Base-by-base conservation (phyloP, 2,888 invertebrate genomes). In the Hyles lineata region DNA sequence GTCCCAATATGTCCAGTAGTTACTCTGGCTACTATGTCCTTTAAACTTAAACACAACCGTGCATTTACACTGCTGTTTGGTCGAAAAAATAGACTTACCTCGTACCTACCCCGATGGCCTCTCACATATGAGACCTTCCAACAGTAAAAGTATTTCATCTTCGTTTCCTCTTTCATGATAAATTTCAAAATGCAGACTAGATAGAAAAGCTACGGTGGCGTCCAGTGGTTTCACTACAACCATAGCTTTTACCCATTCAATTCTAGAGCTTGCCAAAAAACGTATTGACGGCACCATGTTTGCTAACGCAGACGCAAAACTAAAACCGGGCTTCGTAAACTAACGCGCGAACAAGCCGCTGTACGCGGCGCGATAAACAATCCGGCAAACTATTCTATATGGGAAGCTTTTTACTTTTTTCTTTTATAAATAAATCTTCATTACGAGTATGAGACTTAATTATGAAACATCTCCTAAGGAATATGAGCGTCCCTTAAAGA, bases 201-300 rank as follows among this genome's bases (percentile, higher is more conserved):
- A 55, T 55, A n/a, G 55, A 55, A 55, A 55, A 55, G 55, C 55
- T 7, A 55, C 19, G 7, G n/a, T 17, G 1, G n/a, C 55, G 55
- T 55, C n/a, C 55, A n/a, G 55, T 8, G 55, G 55, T 17, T 55
- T n/a, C 8, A n/a, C 7, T 55, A 1, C 55, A 19, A 7, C 55
- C n/a, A 55, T 55, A n/a, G 17, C 55, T 55, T n/a, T 55, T n/a
- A n/a, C 63, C 63, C 50, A 67, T 67, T 67, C 50, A 67, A 67
- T 67, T 23, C 25, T 50, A 23, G 23, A 17, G 67, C 43, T 67
- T 67, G 67, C 50, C 67, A 67, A 67, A 62, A 50, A 67, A 43
- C 67, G 67, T 67, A 67, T 67, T 50, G 67, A 23, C 43, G 17
- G 17, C 67, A 67, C 50, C 43, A 11, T 55, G 55, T 63, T 61